Evolutionary conservation across 2,113 vertebrate species (phyloP).

Genomic region (Lipophrys pholis): DNA sequence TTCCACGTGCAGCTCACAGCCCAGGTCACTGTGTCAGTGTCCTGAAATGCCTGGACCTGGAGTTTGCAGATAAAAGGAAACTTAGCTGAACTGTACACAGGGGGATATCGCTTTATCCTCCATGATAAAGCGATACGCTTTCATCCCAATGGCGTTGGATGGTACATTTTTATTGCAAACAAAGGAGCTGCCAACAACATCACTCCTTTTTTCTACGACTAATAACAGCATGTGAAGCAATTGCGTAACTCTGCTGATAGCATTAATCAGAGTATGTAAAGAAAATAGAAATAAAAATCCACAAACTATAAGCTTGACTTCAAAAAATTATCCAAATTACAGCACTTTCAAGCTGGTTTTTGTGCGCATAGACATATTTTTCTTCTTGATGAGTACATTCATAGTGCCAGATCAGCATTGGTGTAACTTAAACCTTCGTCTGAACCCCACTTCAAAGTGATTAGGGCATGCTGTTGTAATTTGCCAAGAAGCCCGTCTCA

Average conservation of each 20-base stretch:
- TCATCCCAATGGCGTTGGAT: background rate
- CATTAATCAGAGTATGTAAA: too few species aligned
- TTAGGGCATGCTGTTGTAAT: background rate
- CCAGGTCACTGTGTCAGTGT: constrained; percentile 53
- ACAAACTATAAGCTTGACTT: too few species aligned
- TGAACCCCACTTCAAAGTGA: background rate
- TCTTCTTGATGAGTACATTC: background rate
- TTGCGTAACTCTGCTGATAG: too few species aligned
- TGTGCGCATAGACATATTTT: too few species aligned
- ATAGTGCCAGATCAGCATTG: background rate
- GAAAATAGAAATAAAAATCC: too few species aligned
- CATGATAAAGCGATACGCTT: background rate
- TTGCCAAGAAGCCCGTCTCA: background rate
- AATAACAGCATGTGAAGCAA: background rate
- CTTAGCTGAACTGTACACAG: background rate
- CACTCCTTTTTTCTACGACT: constrained; percentile 2
- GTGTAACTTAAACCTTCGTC: background rate
- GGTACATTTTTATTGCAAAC: background rate
- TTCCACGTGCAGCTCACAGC: constrained; percentile 18
- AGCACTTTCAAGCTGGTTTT: too few species aligned
- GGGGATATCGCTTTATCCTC: too few species aligned
- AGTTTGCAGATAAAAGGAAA: constrained; percentile 21
- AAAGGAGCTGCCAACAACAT: constrained; percentile 5
- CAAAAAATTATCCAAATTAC: too few species aligned
- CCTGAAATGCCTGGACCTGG: constrained; percentile 23